Base-by-base conservation (phyloP, 2,888 invertebrate genomes). In the Euproctis similis region DNA sequence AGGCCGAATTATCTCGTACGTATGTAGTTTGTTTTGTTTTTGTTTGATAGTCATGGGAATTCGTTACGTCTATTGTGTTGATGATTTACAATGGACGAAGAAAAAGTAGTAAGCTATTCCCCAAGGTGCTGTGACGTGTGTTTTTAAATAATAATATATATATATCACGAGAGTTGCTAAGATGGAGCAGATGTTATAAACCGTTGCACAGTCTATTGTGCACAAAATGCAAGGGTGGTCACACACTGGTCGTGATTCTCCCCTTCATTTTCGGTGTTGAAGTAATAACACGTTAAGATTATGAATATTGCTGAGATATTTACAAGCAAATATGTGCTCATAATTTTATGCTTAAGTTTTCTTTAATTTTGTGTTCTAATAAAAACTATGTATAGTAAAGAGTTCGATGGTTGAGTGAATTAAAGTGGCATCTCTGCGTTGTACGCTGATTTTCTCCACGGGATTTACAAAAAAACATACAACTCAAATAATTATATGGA, bases 151-250 rank as follows among this genome's bases (percentile, higher is more conserved):
- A 42, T 59, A 63, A 55, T 59, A 69, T 65, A 59, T 47, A 53
- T 49, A 54, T 59, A 59, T 61, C 48, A 57, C 57, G 53, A 50
- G 26, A 45, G 36, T 39, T 50, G 35, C 36, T 23, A 23, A 35
- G 48, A 41, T 31, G 50, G 39, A 55, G 81, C 84, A 84, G 82
- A 82, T 84, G 82, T 76, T 72, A 53, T 68, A 75, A 80, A 73
- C 84, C 82, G 82, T 84, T 84, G 81, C 71, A 65, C 61, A 64
- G 48, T 62, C 77, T 60, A 73, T 82, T 81, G 76, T 82, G 53
- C 46, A 43, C 40, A 36, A 31, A 61, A 49, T 63, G 69, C 62
- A 72, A 68, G 68, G 68, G 68, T 56, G 59, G 59, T 59, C 51
- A 46, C 53, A 55, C 54, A 55, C 50, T 39, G 48, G 41, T 64